These are phyloP conservation scores for Cataglyphis hispanica DNA, from an alignment of 1,140 invertebrate species.

Conservation along the genomic window DNA sequence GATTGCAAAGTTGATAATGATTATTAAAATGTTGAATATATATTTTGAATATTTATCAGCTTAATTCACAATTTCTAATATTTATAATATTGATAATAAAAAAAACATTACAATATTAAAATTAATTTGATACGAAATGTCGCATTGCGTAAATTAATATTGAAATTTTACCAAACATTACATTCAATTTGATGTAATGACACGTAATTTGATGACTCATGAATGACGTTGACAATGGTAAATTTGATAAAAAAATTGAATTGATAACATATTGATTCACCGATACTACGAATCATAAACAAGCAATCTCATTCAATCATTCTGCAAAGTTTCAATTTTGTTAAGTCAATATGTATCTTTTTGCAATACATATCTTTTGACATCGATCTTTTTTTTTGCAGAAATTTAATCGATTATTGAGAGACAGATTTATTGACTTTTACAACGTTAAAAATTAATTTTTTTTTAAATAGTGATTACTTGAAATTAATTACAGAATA, in stretches of 20 bases:
- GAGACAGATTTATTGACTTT: not conserved
- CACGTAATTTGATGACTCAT: not conserved
- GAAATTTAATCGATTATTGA: not conserved
- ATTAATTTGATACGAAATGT: constrained; percentile 1
- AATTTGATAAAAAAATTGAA: constrained; percentile 7
- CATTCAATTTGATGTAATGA: not conserved
- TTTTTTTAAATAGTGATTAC: not conserved
- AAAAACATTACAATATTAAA: not conserved
- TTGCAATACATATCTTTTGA: not conserved
- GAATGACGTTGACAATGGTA: not conserved
- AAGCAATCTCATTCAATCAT: not conserved
- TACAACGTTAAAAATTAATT: not conserved
- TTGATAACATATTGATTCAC: not conserved
- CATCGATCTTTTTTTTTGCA: not conserved
- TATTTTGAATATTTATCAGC: too few species aligned
- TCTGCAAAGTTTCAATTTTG: not conserved
- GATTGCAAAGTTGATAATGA: too few species aligned
- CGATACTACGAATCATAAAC: not conserved
- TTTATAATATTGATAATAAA: not conserved
- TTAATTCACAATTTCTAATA: too few species aligned
- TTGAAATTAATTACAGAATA: not conserved
- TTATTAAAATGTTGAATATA: too few species aligned
- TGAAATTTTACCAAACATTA: not conserved
- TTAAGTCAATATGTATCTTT: not conserved
- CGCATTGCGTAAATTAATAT: not conserved